Conservation (phyloP, 2,113 vertebrate genomes). For the Macquaria australasica region DNA sequence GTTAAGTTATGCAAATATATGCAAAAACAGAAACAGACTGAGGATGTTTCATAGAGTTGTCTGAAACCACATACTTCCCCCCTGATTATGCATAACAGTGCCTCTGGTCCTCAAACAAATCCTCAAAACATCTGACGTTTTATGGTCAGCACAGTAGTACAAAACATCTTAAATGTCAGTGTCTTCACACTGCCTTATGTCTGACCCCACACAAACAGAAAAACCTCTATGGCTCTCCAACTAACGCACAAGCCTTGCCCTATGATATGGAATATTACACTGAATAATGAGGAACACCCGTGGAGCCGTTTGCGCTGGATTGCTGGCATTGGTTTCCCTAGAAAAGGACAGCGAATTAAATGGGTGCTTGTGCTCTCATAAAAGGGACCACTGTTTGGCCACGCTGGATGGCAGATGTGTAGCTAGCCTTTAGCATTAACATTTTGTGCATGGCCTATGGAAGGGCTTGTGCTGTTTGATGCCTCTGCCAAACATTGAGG, state of each 20-base stretch:
- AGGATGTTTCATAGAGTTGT: slow-evolving; percentile 59
- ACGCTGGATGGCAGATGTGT: slow-evolving; percentile 75
- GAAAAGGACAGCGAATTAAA: slow-evolving; percentile 73
- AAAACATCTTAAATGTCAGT: slow-evolving; percentile 71
- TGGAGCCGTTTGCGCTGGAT: slow-evolving; percentile 52
- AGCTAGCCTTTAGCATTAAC: slow-evolving; percentile 76
- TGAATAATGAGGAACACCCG: slow-evolving; percentile 78
- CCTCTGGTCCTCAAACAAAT: slow-evolving; percentile 57
- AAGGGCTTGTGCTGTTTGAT: slow-evolving; percentile 58
- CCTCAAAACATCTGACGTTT: slow-evolving; percentile 52
- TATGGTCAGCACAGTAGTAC: slow-evolving; percentile 24
- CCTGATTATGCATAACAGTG: slow-evolving; percentile 64
- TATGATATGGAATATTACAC: slow-evolving; percentile 70
- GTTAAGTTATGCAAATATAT: slow-evolving; percentile 79
- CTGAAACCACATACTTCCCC: slow-evolving; percentile 67
- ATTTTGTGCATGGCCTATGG: slow-evolving; percentile 68
- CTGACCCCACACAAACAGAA: slow-evolving; percentile 58
- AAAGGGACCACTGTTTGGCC: slow-evolving; percentile 71
- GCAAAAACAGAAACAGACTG: slow-evolving; percentile 66
- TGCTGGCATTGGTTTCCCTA: slow-evolving; percentile 38
- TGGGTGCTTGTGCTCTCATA: slow-evolving; percentile 75
- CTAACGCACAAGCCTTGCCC: slow-evolving; percentile 49
- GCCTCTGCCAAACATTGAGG: slow-evolving; percentile 62
- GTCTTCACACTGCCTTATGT: slow-evolving; percentile 43
- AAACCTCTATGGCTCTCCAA: slow-evolving; percentile 46